Base-by-base conservation (phyloP, 1,140 invertebrate genomes). In the Pseudomyrmex sp. region DNA sequence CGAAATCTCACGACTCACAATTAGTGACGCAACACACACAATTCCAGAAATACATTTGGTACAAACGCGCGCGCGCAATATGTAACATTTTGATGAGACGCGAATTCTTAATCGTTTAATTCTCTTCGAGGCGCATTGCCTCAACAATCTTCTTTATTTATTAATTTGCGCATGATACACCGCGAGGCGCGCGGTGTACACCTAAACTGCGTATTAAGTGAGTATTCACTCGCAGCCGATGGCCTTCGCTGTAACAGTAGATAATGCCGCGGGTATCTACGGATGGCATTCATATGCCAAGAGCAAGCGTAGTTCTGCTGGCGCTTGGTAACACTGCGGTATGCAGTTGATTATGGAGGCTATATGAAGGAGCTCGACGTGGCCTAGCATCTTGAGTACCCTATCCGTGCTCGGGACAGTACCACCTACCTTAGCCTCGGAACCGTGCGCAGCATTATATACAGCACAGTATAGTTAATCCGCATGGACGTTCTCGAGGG, bases 281-380 rank as follows among this genome's bases (percentile, higher is more conserved):
- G 82, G 83, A 74, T 83, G 83, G 86, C 90, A 92, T 92, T 92
- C 90, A 91, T 91, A 91, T 91, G 90, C 91, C 84, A 85, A 73
- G 65, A 85, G 87, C 90, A 89, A 90, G 68, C 82, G 77, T 90
- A 87, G 88, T 83, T 84, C 86, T 89, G 80, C 87, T 85, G 89
- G 85, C 77, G 88, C 84, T 80, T 91, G 85, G 91, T 92, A 92
- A 92, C 90, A 92, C 86, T 92, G 91, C 80, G 91, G 91, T 91
- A 92, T 92, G 91, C 90, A 92, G 91, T 92, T 92, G 91, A 92
- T 92, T 92, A 92, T 92, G 89, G 91, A 91, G 88, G 91, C 90
- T 92, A 90, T 91, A 92, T 91, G 90, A 92, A 92, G 91, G 91
- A 89, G 87, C 90, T 87, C 89, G 90, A 92, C 90, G 91, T 92